Percentiles rank a stretch among this genome's conserved stretches.
phyloP scores from a whole-genome alignment of 1,140 invertebrate species.

The Papilio glaucus region DNA sequence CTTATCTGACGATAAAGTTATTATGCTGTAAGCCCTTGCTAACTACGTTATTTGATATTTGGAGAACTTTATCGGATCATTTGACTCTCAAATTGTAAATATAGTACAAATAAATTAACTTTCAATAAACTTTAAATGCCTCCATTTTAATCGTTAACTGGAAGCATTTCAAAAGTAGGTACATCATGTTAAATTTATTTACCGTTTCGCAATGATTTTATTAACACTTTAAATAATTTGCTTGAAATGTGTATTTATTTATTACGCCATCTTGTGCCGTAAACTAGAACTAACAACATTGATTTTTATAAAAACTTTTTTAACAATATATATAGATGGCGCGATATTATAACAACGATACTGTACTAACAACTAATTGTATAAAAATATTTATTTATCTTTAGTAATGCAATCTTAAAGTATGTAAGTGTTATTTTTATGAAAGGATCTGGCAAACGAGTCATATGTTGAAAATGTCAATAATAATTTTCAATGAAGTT shows the following conservation, averaged over 20 bases:
- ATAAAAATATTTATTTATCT: too few species aligned
- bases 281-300: background rate
- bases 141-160: too few species aligned
- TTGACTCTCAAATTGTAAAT: background rate
- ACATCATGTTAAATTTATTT: background rate
- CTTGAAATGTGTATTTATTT: too few species aligned
- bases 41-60: background rate
- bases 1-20: constrained; percentile 16
- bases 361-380: too few species aligned
- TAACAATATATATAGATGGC: background rate
- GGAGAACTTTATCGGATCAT: background rate
- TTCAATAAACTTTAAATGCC: too few species aligned
- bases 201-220: background rate
- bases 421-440: too few species aligned
- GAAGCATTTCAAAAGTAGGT: too few species aligned
- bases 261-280: background rate
- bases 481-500: too few species aligned
- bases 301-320: background rate
- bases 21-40: background rate
- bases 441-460: too few species aligned
- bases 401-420: too few species aligned
- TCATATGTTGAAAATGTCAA: too few species aligned
- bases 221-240: background rate
- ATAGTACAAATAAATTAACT: background rate
- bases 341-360: background rate